Percentiles rank a stretch among this genome's conserved stretches.
Conservation (phyloP, 1,140 invertebrate species). For the Drosophila grimshawi region DNA sequence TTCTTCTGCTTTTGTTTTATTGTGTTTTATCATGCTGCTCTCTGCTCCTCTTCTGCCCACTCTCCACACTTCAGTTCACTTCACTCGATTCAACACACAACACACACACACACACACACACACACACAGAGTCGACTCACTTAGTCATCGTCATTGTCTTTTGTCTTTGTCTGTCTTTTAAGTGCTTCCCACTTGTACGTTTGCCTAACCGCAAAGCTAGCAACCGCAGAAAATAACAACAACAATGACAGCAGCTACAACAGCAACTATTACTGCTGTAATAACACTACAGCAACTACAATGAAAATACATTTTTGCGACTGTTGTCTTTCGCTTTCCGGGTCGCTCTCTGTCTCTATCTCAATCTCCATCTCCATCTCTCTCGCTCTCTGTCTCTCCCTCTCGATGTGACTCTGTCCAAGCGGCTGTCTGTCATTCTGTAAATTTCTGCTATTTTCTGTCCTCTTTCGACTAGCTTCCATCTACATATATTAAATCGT, state of each 20-base stretch:
- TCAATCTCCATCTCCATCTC: neutral
- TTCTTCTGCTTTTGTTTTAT: neutral
- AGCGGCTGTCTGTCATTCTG: neutral
- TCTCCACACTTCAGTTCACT: slow-evolving; percentile 12
- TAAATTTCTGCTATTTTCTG: neutral
- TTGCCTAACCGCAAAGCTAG: slow-evolving; percentile 55
- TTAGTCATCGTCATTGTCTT: slow-evolving; percentile 38
- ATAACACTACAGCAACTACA: neutral
- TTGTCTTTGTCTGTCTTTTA: slow-evolving; percentile 37
- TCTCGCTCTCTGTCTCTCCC: neutral
- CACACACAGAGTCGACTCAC: neutral
- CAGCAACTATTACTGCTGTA: neutral
- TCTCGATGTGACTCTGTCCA: neutral
- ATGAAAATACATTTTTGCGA: slow-evolving; percentile 23
- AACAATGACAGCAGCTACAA: neutral
- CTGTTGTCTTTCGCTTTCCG: slow-evolving; percentile 47
- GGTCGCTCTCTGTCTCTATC: slow-evolving; percentile 10
- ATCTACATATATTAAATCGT: too few species aligned
- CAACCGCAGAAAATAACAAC: slow-evolving; percentile 16
- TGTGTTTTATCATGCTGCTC: neutral
- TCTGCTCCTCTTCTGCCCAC: neutral
- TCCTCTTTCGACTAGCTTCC: neutral
- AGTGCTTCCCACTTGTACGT: slow-evolving; percentile 48
- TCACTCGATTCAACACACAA: neutral
- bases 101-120: too few species aligned